phyloP scores from a whole-genome alignment of 2,888 invertebrate species.

The Bellardia pandia region DNA sequence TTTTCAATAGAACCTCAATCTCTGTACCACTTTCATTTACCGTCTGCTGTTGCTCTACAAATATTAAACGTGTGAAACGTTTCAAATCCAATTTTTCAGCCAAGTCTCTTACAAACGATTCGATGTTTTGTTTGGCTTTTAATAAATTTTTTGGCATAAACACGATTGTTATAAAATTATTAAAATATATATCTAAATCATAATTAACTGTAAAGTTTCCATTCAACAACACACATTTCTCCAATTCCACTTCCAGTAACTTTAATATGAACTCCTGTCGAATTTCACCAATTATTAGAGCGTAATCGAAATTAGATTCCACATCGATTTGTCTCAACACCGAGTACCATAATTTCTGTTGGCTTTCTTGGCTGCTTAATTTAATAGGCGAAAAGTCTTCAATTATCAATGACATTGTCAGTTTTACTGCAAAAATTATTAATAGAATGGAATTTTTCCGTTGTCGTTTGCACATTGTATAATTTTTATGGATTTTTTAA shows the following conservation, averaged over 20 bases:
- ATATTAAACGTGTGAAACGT: constrained; percentile 51
- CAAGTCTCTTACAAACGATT: constrained; percentile 19
- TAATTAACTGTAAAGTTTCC: constrained; percentile 37
- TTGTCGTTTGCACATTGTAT: constrained; percentile 46
- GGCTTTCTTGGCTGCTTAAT: background rate
- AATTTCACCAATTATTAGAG: constrained; percentile 46
- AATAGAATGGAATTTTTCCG: constrained; percentile 55
- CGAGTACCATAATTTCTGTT: constrained; percentile 33
- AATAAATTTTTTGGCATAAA: constrained; percentile 39
- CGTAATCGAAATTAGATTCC: constrained; percentile 50
- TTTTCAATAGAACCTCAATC: constrained; percentile 4
- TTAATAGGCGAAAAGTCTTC: background rate
- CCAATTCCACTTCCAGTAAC: constrained; percentile 42
- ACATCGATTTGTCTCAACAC: constrained; percentile 52
- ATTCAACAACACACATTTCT: constrained; percentile 54
- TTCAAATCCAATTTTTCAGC: constrained; percentile 55
- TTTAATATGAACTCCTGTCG: constrained; percentile 32
- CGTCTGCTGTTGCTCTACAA: background rate
- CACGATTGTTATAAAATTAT: constrained; percentile 54
- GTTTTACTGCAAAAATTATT: constrained; percentile 31
- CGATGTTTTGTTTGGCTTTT: background rate
- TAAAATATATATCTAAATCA: constrained; percentile 40
- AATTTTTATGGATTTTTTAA: constrained; percentile 28
- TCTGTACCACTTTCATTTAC: background rate
- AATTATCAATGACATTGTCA: constrained; percentile 8